Evolutionary conservation across 2,888 invertebrate genomes (phyloP), one percentile per base, ranked within the genome.

Genomic region (Acrocyrtus sp.): DNA sequence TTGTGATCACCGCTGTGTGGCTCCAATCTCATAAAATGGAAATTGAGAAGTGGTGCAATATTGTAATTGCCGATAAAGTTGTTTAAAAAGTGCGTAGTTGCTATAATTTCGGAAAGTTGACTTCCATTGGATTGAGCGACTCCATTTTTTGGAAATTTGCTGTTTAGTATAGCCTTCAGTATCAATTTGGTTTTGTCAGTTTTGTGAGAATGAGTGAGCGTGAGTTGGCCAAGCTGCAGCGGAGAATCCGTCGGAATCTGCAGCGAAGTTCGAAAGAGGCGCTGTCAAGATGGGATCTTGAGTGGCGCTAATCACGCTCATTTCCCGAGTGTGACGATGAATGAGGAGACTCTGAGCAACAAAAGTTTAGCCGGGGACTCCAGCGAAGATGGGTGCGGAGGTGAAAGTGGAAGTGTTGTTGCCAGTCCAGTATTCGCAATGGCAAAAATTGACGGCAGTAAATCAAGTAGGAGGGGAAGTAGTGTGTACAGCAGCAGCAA

Each of bases 221-320:
- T n/a, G 69, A 69, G 17, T 53, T 69, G 27, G 54, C 62, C 27
- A 69, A 60, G 41, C 43, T 69, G 39, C 61, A 69, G 29, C 39
- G 69, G 22, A 53, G 54, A 54, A 69, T 69, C 22, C 54, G 56
- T 19, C 61, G 69, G n/a, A 69, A 69, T 62, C 62, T 69, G 6
- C 51, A 62, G 29, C 34, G 58, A 19, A 60, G 53, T 62, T 56
- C 34, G 19, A 69, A 48, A 22, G 21, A 50, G n/a, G 10, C 21
- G 17, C 3, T 34, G 34, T 34, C 5, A 34, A 34, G 17, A 45
- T 5, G 17, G n/a, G 17, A 6, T 39, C 12, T 12, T 12, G 12
- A 39, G 8, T 39, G 15, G 8, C 12, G 45, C 19, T 5, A 15
- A 5, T 12, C 45, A 17, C 17, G 8, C 5, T 5, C n/a, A 45